Evolutionary conservation across 2,113 vertebrate genomes (phyloP), one percentile per base, ranked within the genome.

Genomic region (Bos javanicus): DNA sequence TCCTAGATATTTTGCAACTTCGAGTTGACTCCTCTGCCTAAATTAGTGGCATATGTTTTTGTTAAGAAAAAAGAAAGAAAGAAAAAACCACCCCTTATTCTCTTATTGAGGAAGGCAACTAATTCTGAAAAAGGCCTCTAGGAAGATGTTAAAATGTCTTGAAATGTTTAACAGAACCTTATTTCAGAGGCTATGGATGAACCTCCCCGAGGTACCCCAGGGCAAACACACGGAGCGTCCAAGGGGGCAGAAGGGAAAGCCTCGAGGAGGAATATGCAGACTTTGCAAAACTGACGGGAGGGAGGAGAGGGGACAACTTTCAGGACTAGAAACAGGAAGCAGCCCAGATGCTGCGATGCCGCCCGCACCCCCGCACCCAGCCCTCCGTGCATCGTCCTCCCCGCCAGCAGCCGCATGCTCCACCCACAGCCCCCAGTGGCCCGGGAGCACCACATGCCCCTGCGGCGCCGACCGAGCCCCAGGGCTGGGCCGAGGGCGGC

Each of bases 21-120:
- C 76, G 28, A 81, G 56, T 60, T 46, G 39, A 62, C 59, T 71
- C 36, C 54, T 57, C n/a, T 5, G 13, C 17, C 59, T 60, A 16
- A 80, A 88, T 91, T n/a, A 82, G 97, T 13, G 43, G 71, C 83
- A 71, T 16, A 74, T 14, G 78, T 67, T 94, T 98, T 97, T 87
- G 83, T 91, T 36, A 36, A 36, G 36, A 36, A 36, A 36, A 36
- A 36, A 36, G 52, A 91, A 52, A 74, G 3, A 16, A 60, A 16
- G 52, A 54, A 54, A 54, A 54, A 54, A 25, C 23, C 36, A 26
- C 23, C 13, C 60, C 7, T 52, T 60, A 16, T 87, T 54, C 80
- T 89, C 81, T 48, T 7, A 30, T 4, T 52, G 48, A 52, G 57
- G 76, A n/a, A n/a, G 59, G 48, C 13, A 52, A 46, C 93, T 54